A percentile compares a stretch with the other conserved stretches of the same genome.
Evolutionary conservation across 2,113 vertebrate species (phyloP).

Genomic region (Ploceus nigricollis): DNA sequence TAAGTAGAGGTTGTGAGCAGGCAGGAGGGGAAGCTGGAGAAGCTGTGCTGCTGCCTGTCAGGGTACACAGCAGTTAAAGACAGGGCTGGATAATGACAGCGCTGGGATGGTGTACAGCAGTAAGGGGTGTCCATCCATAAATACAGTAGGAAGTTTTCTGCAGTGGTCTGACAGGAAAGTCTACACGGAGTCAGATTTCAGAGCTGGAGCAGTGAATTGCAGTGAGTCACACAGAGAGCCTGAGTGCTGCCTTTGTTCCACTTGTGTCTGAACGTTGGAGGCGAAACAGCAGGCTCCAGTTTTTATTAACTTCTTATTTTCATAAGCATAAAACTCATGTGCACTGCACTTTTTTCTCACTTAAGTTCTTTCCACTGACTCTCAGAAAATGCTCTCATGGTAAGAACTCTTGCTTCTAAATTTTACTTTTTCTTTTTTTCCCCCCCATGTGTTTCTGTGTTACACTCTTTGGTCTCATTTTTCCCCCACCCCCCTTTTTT

Average conservation of each 20-base stretch:
- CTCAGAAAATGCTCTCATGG: slow-evolving; percentile 57
- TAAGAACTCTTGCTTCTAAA: slow-evolving; percentile 30
- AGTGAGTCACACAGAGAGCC: slow-evolving; percentile 66
- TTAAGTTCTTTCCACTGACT: slow-evolving; percentile 10
- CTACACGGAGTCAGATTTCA: slow-evolving; percentile 68
- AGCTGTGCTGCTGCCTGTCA: neutral
- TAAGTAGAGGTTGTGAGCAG: neutral
- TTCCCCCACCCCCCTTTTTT: neutral
- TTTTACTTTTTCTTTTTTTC: neutral
- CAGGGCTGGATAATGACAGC: neutral
- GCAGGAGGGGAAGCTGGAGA: neutral
- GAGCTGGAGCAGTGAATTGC: slow-evolving; percentile 49
- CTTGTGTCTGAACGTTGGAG: slow-evolving; percentile 50
- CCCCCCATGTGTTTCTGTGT: neutral
- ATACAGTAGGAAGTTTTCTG: slow-evolving; percentile 23
- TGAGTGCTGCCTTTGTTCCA: slow-evolving; percentile 74
- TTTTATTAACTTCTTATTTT: slow-evolving; percentile 31
- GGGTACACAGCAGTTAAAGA: neutral
- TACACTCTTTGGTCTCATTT: neutral
- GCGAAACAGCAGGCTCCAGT: slow-evolving; percentile 49
- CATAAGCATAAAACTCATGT: slow-evolving; percentile 1
- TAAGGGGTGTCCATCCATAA: neutral
- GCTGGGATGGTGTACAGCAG: neutral
- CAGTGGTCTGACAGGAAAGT: slow-evolving; percentile 44
- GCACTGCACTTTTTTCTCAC: neutral